A percentile compares a stretch with the other conserved stretches of the same genome.
phyloP scores from a whole-genome alignment of 2,113 vertebrate species.

The Pterocles burchelli region DNA sequence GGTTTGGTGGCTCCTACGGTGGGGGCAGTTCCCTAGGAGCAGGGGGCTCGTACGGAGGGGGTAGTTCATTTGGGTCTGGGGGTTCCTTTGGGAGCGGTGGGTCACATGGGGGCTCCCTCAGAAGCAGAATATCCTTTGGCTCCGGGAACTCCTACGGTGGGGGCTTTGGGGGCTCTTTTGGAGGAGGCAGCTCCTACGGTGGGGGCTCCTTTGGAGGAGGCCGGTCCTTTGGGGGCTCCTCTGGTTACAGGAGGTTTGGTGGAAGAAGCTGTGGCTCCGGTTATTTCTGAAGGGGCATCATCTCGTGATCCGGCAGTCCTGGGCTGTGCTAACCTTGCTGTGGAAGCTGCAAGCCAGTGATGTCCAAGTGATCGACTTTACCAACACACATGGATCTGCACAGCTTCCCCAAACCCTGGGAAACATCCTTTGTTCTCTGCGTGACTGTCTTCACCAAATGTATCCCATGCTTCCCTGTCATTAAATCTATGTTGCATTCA shows the following conservation, averaged over 20 bases:
- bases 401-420: neutral
- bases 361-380: neutral
- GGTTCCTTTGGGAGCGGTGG: neutral
- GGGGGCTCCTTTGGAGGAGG: neutral
- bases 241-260: neutral
- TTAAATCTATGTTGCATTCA: neutral
- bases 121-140: neutral
- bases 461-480: neutral
- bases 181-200: neutral
- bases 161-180: neutral
- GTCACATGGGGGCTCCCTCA: neutral
- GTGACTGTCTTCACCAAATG: neutral
- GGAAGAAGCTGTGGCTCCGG: neutral
- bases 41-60: neutral
- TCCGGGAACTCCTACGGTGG: neutral
- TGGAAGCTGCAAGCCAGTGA: neutral
- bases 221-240: neutral
- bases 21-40: neutral
- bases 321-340: neutral
- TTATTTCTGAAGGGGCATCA: neutral
- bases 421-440: rapidly evolving
- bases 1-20: neutral
- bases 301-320: neutral
- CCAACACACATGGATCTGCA: rapidly evolving
- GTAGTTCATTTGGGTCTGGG: neutral